phyloP scores from a whole-genome alignment of 2,797 vertebrate species.

The Leptodactylus fallax region DNA sequence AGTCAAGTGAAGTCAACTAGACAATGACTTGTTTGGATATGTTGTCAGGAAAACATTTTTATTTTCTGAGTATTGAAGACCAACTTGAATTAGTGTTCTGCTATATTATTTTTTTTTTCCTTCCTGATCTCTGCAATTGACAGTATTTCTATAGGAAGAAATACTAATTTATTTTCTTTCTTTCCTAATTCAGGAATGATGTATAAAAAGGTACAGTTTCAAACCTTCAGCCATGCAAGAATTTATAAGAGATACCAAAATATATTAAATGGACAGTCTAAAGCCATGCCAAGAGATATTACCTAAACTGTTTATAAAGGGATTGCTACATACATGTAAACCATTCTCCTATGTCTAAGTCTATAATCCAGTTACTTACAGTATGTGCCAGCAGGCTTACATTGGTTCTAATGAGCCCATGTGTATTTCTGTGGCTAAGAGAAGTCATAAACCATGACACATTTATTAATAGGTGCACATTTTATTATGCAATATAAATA shows the following conservation, averaged over 20 bases:
- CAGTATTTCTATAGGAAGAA: conserved; percentile 43
- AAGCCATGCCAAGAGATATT: conserved; percentile 47
- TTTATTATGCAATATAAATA: background rate
- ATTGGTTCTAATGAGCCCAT: too few relatives aligned
- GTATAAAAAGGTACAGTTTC: background rate
- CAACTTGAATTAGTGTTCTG: background rate
- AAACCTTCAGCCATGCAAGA: background rate
- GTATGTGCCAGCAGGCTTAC: too few relatives aligned
- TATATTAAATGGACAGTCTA: conserved; percentile 24
- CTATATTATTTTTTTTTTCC: background rate
- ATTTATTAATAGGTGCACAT: too few relatives aligned
- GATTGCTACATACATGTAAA: background rate
- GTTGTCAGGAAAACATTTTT: background rate
- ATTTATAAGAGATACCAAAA: conserved; percentile 26
- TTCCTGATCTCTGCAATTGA: background rate
- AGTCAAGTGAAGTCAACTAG: conserved; percentile 3
- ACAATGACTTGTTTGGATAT: conserved; percentile 20
- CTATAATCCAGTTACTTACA: background rate
- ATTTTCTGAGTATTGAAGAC: conserved; percentile 38
- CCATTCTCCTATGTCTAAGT: background rate
- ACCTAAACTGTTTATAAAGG: conserved; percentile 16
- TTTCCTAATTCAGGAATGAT: background rate
- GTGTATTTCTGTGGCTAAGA: too few relatives aligned
- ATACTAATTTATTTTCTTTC: conserved; percentile 1
- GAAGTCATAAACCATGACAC: too few relatives aligned